Percentiles rank a stretch among this genome's conserved stretches.
These are phyloP conservation scores for Peromyscus nudipes DNA, from an alignment of 2,797 vertebrate genomes.

Conservation along the genomic window DNA sequence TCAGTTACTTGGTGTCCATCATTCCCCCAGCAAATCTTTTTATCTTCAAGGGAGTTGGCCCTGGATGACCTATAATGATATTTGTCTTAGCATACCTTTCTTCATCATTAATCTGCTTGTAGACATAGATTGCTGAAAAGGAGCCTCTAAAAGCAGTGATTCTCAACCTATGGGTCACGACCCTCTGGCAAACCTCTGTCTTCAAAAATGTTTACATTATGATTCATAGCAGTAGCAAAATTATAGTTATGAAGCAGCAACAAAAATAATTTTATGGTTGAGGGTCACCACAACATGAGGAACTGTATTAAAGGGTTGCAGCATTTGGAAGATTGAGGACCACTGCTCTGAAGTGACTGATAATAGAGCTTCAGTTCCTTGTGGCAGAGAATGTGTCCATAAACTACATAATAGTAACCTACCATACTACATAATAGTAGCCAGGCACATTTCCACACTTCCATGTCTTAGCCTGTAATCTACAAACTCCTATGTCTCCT, in stretches of 20 bases:
- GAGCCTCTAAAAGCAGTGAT: background rate
- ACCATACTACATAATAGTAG: background rate
- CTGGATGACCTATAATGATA: slow-evolving; percentile 56
- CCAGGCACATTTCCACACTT: background rate
- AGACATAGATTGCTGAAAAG: slow-evolving; percentile 22
- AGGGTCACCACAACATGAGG: background rate
- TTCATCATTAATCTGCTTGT: slow-evolving; percentile 67
- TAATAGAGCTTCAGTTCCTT: background rate
- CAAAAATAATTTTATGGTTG: background rate
- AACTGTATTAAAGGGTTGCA: background rate
- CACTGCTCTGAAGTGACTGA: slow-evolving; percentile 36
- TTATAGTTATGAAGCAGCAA: background rate
- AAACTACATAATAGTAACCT: background rate
- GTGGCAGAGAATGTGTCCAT: background rate
- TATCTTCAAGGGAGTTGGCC: slow-evolving; percentile 24
- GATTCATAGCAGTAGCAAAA: background rate
- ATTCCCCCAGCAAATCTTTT: slow-evolving; percentile 69
- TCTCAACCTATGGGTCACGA: background rate
- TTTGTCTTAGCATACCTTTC: slow-evolving; percentile 54
- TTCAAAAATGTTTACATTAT: background rate
- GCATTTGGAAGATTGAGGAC: background rate
- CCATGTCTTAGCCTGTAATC: background rate
- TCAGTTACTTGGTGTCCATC: slow-evolving; percentile 65
- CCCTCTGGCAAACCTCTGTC: background rate
- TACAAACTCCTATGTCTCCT: background rate